phyloP scores from a whole-genome alignment of 2,797 vertebrate species.

The Propithecus deckenii region DNA sequence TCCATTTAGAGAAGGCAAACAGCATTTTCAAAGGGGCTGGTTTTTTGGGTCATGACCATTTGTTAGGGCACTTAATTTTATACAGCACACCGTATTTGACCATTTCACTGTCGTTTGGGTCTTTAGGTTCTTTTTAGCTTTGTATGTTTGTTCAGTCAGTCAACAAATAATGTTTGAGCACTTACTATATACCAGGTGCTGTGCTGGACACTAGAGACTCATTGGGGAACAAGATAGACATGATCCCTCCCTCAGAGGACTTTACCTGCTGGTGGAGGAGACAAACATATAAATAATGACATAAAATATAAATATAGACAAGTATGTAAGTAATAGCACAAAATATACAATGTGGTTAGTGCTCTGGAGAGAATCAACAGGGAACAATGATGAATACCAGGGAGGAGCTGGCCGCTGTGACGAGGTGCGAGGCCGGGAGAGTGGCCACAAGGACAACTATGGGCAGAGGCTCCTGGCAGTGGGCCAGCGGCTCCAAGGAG shows the following conservation, averaged over 20 bases:
- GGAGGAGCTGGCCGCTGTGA: neutral
- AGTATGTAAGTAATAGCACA: accelerated
- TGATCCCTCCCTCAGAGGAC: neutral
- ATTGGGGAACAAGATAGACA: neutral
- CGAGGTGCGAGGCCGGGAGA: neutral
- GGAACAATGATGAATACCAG: neutral
- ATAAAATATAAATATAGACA: too few relatives aligned
- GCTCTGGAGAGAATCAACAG: too few relatives aligned
- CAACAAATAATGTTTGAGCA: neutral
- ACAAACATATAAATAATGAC: too few relatives aligned
- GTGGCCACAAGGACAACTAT: too few relatives aligned
- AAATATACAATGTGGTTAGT: too few relatives aligned
- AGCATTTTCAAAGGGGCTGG: neutral
- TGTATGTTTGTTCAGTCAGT: neutral
- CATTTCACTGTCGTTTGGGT: neutral
- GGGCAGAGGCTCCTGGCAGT: neutral
- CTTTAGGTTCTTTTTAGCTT: neutral
- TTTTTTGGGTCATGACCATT: accelerated
- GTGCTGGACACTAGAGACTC: neutral
- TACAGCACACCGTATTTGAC: neutral
- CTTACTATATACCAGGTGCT: neutral
- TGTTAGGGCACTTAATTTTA: neutral
- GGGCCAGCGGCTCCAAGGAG: neutral
- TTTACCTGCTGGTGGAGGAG: neutral
- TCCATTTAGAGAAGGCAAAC: neutral